Base-by-base conservation (phyloP, 1,140 invertebrate genomes). In the Drosophila trapezifrons region DNA sequence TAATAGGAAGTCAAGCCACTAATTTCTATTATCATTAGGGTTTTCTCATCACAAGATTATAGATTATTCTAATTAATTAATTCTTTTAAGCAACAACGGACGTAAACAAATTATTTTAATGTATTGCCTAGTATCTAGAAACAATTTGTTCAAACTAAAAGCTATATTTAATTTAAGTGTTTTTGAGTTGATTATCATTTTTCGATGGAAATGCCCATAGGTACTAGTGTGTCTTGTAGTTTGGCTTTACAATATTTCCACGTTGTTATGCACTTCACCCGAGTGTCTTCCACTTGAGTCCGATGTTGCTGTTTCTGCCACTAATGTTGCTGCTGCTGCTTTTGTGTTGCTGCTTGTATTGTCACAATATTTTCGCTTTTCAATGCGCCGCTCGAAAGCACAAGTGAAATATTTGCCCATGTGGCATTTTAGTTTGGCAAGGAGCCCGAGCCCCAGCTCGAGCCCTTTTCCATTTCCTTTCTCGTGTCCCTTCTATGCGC, bases 361-460 rank as follows among this genome's bases (percentile, higher is more conserved):
- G 83, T 89, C 84, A 87, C 84, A 89, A 89, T 89, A 89, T 89
- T 89, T 89, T 89, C 84, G 84, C 84, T 89, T 89, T 89, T 89
- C 84, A 87, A 83, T 89, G 84, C 69, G 76, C 69, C 76, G 60
- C 83, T 87, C 79, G 83, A 87, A 82, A 89, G 83, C 83, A 83
- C 79, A 86, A 86, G 83, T 86, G 83, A 86, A 86, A 83, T 83
- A 87, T 89, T 83, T 86, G 83, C 76, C 71, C 82, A 87, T 87
- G 83, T 89, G 79, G 83, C 83, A 77, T 83, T 76, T 87, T 62
- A 82, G 70, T 69, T 82, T 78, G 83, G 70, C 78, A 82, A 82
- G 70, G 40, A 76, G 59, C 51, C 51, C 51, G 35, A 15, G 25
- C 47, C 27, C 10, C 5, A 1, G 25, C 25, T 18, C 17, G 49